Evolutionary conservation across 1,140 invertebrate species (phyloP), one percentile per base, ranked within the genome.

Genomic region (Eufriesea mexicana): DNA sequence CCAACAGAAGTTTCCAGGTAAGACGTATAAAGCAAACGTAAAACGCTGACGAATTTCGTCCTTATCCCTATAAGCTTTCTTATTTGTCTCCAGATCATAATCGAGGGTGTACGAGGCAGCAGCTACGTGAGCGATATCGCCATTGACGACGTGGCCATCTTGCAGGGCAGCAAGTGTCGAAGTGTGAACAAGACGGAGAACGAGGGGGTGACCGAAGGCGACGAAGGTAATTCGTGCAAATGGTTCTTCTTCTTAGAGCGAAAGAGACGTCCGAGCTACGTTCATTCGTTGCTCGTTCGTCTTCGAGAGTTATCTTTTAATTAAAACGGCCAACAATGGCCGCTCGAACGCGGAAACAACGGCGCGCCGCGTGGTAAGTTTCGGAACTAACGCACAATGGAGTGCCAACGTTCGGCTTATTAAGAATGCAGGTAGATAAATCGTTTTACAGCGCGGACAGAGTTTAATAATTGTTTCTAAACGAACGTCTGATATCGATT

Each of bases 91-190:
- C 88, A 97, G 97, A 96, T 97, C 68, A 94, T 97, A 35, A 96
- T 97, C 61, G 96, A 97, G 91, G 97, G 96, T 9, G 94, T 97
- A 2, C 93, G 96, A 57, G 96, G 96, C 0, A 82, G 84, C 0
- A 95, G 95, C 82, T 97, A 96, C 88, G 95, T 96, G 2, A 97
- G 97, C 77, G 97, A 97, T 86, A 96, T 97, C 54, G 97, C 96
- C 0, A 95, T 97, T 12, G 97, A 97, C 90, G 97, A 97, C 90
- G 95, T 97, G 0, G 94, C 95, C 20, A 95, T 96, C 81, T 90
- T 95, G 5, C 95, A 95, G 83, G 95, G 94, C 0, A 92, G 94
- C 8, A 90, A 95, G n/a, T 95, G 95, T 61, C 77, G 73, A 18
- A 64, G 79, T 54, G 87, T 84, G 23, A 88, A 84, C 59, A 75